Base-by-base conservation (phyloP, 2,113 vertebrate species). In the Phocoena sinus region DNA sequence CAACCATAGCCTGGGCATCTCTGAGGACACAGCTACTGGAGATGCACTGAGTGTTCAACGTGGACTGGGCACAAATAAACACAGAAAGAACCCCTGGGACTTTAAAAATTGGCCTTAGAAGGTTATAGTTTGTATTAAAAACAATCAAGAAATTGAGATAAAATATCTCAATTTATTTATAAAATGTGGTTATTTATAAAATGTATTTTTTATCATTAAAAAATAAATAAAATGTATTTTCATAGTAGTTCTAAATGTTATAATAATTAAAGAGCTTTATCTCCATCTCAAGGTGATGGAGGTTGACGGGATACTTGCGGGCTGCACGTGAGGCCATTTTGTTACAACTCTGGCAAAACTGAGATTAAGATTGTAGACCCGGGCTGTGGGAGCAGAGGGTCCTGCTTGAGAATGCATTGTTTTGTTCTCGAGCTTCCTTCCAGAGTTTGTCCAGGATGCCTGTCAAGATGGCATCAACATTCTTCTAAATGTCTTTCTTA, bases 1-100 rank as follows among this genome's bases (percentile, higher is more conserved):
- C 25, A 12, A 5, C 17, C 38, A 7, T n/a, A 33, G 8, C 26
- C 21, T 15, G 58, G 53, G 44, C 25, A 21, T 89, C 36, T 15
- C 23, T 25, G 86, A 11, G 50, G 62, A n/a, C 70, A n/a, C 68
- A 21, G 76, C 20, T 63, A 21, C 80, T 14, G 10, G 67, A 70
- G 23, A 21, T 33, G n/a, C 7, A 8, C 33, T 12, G 56, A 26
- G 26, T 21, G 2, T 47, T 36, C 18, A 41, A 5, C 0, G 3
- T 0, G 12, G 70, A 36, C 74, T 31, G 20, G 23, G 67, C 3
- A 36, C 21, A 38, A 25, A 10, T 1, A 15, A 65, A 15, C n/a
- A 36, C n/a, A 25, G 70, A 62, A 62, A 68, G 38, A 18, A 70
- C 3, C 8, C 44, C 5, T 44, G 33, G 38, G 60, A 63, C 50